These are phyloP conservation scores for Lontra canadensis DNA, from an alignment of 2,113 vertebrate species.

Conservation along the genomic window DNA sequence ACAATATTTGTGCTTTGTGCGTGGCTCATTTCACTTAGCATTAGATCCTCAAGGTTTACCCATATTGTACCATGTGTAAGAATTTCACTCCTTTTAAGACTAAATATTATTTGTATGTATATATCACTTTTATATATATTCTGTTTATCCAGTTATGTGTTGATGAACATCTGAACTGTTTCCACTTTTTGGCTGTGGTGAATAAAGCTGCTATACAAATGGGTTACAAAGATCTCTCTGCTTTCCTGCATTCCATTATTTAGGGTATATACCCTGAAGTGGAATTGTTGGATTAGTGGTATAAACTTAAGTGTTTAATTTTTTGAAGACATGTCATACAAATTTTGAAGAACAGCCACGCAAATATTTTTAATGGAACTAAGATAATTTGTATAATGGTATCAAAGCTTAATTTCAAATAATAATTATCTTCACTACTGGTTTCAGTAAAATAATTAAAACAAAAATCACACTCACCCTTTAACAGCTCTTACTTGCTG, in stretches of 20 bases:
- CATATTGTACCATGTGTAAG: neutral
- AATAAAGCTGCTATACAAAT: neutral
- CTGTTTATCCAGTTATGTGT: neutral
- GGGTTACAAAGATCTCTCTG: neutral
- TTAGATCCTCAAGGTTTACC: neutral
- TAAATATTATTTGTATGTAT: neutral
- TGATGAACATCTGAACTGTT: neutral
- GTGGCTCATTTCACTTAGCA: neutral
- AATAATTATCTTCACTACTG: neutral
- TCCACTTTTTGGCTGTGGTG: neutral
- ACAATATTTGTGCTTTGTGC: neutral
- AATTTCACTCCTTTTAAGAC: neutral
- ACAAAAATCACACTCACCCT: neutral
- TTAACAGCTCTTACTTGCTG: neutral
- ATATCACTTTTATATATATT: neutral
- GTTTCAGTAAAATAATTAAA: slow-evolving; percentile 29
- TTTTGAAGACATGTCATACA: neutral
- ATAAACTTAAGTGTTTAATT: neutral
- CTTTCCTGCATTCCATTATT: neutral
- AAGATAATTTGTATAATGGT: neutral
- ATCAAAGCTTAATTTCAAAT: neutral
- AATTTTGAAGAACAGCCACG: neutral
- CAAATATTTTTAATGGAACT: slow-evolving; percentile 18
- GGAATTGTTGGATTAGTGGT: neutral
- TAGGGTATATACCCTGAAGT: neutral